Evolutionary conservation across 2,797 vertebrate genomes (phyloP), one percentile per base, ranked within the genome.

Genomic region (Mastacembelus armatus): DNA sequence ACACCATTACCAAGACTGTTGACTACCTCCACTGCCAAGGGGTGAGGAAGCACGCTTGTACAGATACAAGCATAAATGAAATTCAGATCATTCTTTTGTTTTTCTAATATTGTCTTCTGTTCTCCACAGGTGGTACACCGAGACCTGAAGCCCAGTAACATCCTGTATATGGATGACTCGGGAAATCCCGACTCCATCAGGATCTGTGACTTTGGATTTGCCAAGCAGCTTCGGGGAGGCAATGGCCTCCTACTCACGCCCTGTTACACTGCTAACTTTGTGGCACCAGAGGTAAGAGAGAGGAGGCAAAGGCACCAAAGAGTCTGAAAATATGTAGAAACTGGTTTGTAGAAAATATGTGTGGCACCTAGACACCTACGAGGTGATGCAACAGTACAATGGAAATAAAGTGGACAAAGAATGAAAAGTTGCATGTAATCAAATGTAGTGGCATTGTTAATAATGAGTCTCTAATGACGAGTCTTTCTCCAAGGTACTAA

Each of bases 71-170:
- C 22, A 15, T 1, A 0, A 58, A 18, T 18, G 18, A 22, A 30
- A 19, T 19, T n/a, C 2, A 4, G 0, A 0, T 5, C 7, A 32
- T 9, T 4, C 4, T 22, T 9, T 24, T 42, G 8, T 54, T 45
- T 33, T 39, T 39, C 9, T 18, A 21, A 58, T 9, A 5, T n/a
- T 8, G 48, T 7, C 18, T 24, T 12, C 18, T 67, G 38, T 22
- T 6, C 22, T 29, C 4, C 18, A 22, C 56, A 99, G 98, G 96
- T 99, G 65, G 97, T 99, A 78, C 98, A 99, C 85, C 89, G 97
- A 90, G 98, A 99, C 92, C 95, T 99, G 87, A 99, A 99, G 72
- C 97, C 98, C 81, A 99, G 98, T 91, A 99, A 99, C 92, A 99
- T 99, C 92, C 94, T 99, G 26, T 99, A 99, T 61, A 96, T 95